These are phyloP conservation scores for Eufriesea mexicana DNA, from an alignment of 1,140 invertebrate species.

Conservation along the genomic window DNA sequence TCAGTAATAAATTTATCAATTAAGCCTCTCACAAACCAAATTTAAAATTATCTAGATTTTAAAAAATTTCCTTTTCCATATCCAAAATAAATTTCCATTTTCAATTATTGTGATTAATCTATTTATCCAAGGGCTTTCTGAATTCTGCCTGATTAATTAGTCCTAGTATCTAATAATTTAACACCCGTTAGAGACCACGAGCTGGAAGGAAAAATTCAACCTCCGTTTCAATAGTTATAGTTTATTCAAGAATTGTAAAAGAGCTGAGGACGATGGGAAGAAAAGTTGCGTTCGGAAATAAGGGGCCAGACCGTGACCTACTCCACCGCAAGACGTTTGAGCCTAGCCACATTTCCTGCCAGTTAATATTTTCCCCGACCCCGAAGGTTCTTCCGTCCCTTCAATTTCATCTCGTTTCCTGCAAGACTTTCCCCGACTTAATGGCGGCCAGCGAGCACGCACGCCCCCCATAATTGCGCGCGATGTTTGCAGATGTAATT, in stretches of 20 bases:
- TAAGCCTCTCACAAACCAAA: too few species aligned
- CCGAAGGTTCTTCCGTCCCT: slow-evolving; percentile 9
- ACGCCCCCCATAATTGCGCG: slow-evolving; percentile 13
- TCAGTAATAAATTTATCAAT: too few species aligned
- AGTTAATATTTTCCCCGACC: not conserved
- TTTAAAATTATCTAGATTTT: too few species aligned
- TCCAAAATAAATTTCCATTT: too few species aligned
- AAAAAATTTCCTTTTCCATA: too few species aligned
- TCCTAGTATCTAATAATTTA: too few species aligned
- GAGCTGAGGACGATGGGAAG: not conserved
- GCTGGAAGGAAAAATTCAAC: not conserved
- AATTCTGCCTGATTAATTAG: too few species aligned
- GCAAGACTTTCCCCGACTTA: slow-evolving; percentile 1
- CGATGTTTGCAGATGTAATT: slow-evolving; percentile 21
- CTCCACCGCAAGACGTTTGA: not conserved
- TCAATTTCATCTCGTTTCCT: slow-evolving; percentile 21
- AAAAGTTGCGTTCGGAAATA: not conserved
- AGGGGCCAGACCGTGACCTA: not conserved
- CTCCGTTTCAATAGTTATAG: too few species aligned
- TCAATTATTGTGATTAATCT: too few species aligned
- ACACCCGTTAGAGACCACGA: too few species aligned
- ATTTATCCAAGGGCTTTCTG: too few species aligned
- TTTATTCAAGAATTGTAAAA: too few species aligned
- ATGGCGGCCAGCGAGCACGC: slow-evolving; percentile 7
- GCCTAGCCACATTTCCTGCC: not conserved